Conservation (phyloP, 92 coral and sea anemone species). For the Phenganax stokvisi region DNA sequence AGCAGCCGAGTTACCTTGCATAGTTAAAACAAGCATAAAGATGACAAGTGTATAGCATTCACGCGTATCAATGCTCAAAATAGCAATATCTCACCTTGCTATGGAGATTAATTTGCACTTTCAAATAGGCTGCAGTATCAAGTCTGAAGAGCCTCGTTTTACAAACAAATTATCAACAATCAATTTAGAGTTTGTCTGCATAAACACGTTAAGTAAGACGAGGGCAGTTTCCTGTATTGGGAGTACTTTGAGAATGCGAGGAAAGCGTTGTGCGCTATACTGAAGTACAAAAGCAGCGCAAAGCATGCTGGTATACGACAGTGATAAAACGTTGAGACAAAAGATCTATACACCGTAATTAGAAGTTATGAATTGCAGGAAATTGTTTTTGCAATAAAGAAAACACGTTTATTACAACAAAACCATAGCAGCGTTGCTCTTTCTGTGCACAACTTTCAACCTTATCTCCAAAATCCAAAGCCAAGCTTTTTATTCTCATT, state of each 20-base stretch:
- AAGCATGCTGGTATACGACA: constrained; percentile 28
- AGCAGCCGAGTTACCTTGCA: neutral
- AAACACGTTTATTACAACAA: constrained; percentile 27
- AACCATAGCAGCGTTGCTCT: constrained; percentile 34
- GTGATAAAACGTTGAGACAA: constrained; percentile 28
- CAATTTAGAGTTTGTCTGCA: constrained; percentile 1
- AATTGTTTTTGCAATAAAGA: constrained; percentile 44
- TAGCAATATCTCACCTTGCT: constrained; percentile 18
- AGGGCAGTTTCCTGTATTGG: constrained; percentile 21
- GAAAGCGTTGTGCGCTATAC: neutral
- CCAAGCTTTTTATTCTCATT: neutral
- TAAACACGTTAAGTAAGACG: constrained; percentile 10
- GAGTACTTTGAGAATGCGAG: constrained; percentile 10
- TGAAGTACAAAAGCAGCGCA: constrained; percentile 23
- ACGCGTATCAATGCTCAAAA: neutral
- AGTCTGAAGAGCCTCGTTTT: neutral
- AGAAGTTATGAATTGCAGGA: constrained; percentile 40
- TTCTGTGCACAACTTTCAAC: neutral
- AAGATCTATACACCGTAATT: constrained; percentile 37
- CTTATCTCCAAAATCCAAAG: neutral
- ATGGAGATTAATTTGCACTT: neutral
- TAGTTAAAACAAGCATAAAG: constrained; percentile 22
- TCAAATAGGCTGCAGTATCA: neutral
- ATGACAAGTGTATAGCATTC: neutral
- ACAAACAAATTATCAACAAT: neutral